Evolutionary conservation across 2,113 vertebrate species (phyloP).

Genomic region (Dinomys branickii): DNA sequence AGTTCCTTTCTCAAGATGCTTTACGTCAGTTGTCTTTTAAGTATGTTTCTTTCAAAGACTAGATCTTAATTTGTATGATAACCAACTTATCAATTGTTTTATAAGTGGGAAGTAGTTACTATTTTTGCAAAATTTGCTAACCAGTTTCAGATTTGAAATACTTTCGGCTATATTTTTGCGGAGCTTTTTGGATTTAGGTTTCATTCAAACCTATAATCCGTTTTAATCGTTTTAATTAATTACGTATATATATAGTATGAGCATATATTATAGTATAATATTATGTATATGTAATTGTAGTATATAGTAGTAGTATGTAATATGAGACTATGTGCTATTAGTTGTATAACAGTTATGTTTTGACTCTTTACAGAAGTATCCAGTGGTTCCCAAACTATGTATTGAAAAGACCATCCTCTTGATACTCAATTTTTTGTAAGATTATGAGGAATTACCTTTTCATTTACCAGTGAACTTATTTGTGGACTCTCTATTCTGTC

Average conservation of each 20-base stretch:
- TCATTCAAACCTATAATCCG: background rate
- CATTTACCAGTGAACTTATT: background rate
- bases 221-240: too few species aligned
- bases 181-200: background rate
- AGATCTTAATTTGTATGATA: background rate
- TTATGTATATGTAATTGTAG: background rate
- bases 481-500: background rate
- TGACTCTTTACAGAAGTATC: background rate
- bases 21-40: background rate
- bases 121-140: background rate
- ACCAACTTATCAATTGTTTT: background rate
- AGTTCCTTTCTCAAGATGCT: background rate
- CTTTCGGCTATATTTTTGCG: background rate
- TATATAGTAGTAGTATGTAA: background rate
- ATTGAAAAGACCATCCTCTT: background rate
- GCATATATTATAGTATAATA: background rate
- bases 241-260: background rate
- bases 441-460: background rate
- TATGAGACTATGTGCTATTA: background rate
- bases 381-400: background rate
- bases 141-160: background rate
- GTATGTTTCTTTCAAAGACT: background rate
- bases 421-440: background rate
- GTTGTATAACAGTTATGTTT: background rate
- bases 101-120: background rate